Conservation (phyloP, 2,797 vertebrate genomes). For the Malurus leucopterus region DNA sequence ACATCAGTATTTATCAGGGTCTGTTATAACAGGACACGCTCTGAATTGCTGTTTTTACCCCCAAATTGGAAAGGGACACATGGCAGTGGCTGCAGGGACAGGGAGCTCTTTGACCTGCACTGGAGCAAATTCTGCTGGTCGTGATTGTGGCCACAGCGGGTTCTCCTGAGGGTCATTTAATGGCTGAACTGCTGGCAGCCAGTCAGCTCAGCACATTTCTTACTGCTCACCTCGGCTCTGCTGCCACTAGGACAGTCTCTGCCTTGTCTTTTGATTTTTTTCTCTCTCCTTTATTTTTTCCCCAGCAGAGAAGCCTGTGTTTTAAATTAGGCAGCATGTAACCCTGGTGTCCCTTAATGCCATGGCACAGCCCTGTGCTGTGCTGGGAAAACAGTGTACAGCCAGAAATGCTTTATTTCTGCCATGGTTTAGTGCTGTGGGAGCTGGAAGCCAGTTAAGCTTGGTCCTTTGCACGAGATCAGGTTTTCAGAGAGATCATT, state of each 20-base stretch:
- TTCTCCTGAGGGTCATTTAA: neutral
- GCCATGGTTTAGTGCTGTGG: neutral
- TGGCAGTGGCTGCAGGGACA: neutral
- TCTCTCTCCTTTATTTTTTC: neutral
- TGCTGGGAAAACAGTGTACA: neutral
- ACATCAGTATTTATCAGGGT: neutral
- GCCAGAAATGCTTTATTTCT: neutral
- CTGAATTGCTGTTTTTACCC: neutral
- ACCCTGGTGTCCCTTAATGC: neutral
- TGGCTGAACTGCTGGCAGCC: neutral
- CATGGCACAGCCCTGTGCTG: neutral
- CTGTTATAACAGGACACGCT: rapidly evolving
- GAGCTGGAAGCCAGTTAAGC: neutral
- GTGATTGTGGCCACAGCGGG: neutral
- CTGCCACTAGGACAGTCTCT: neutral
- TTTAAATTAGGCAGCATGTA: neutral
- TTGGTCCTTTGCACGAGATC: neutral
- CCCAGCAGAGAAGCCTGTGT: neutral
- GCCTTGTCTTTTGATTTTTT: rapidly evolving
- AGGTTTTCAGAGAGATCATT: neutral
- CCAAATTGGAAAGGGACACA: neutral
- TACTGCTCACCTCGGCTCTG: neutral
- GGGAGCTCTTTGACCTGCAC: neutral
- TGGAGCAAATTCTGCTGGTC: neutral
- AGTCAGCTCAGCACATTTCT: neutral